Evolutionary conservation across 2,113 vertebrate species (phyloP).

Genomic region (Anthoscopus minutus): DNA sequence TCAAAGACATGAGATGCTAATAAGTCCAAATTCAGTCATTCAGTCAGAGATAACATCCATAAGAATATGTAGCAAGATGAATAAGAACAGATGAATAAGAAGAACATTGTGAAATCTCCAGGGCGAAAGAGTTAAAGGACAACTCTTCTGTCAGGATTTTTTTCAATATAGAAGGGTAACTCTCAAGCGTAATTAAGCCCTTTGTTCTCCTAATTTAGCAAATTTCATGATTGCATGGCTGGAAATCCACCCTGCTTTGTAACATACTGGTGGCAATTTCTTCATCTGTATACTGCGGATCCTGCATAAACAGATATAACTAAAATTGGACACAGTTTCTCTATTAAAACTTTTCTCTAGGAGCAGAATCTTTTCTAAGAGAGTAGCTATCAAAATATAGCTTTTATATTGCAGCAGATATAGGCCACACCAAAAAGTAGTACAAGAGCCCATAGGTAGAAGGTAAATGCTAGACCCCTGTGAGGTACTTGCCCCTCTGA

Average conservation of each 20-base stretch:
- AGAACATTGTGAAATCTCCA: neutral
- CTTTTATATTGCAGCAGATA: neutral
- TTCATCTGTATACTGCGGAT: neutral
- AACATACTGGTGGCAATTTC: neutral
- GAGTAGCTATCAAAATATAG: neutral
- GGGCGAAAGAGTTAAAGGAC: neutral
- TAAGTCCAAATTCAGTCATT: neutral
- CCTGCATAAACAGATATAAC: neutral
- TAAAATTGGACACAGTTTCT: neutral
- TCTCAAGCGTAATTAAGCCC: neutral
- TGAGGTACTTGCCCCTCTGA: neutral
- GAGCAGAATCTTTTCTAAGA: neutral
- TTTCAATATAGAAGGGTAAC: neutral
- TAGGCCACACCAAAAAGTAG: neutral
- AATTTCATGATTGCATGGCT: neutral
- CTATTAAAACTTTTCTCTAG: neutral
- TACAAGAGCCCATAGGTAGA: neutral
- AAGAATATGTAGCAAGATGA: neutral
- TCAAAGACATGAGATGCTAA: neutral
- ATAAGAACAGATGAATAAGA: neutral
- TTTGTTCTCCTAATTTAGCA: neutral
- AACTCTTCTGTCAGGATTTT: neutral
- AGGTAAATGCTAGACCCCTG: neutral
- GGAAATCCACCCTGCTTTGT: neutral
- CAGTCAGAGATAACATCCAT: neutral